A percentile compares a stretch with the other conserved stretches of the same genome.
Evolutionary conservation across 2,888 invertebrate species (phyloP).

Genomic region (Erebia ligea): DNA sequence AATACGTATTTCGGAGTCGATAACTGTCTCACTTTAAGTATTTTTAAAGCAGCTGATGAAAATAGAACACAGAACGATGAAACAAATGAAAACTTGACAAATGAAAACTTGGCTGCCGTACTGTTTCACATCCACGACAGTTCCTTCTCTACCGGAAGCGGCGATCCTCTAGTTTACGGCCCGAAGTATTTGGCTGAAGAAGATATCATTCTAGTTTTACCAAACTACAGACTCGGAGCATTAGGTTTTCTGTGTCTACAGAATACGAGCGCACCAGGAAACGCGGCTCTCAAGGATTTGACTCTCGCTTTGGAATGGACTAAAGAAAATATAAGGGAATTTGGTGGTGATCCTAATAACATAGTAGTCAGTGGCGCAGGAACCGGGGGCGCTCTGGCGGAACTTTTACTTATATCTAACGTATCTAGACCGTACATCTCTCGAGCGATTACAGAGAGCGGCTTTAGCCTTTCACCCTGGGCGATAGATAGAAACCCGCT

Average conservation of each 20-base stretch:
- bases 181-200: conserved; percentile 62
- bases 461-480: conserved; percentile 63
- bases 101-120: conserved; percentile 47
- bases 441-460: conserved; percentile 70
- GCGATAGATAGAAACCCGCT: conserved; percentile 64
- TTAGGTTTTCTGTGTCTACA: conserved; percentile 69
- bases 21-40: conserved; percentile 69
- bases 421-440: conserved; percentile 55
- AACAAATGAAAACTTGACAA: conserved; percentile 40
- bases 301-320: conserved; percentile 67
- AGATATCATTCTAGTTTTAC: conserved; percentile 62
- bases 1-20: conserved; percentile 48
- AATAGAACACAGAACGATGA: too few relatives aligned
- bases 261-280: conserved; percentile 65
- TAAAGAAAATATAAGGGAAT: conserved; percentile 57
- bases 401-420: conserved; percentile 60
- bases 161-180: conserved; percentile 61
- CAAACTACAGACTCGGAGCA: conserved; percentile 70
- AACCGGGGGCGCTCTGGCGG: conserved; percentile 61
- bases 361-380: conserved; percentile 69
- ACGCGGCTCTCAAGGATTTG: conserved; percentile 70
- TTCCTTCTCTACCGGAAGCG: conserved; percentile 60
- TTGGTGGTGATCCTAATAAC: conserved; percentile 66
- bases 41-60: conserved; percentile 53
- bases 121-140: conserved; percentile 73